Evolutionary conservation across 2,797 vertebrate species (phyloP).

Genomic region (Babyrousa celebensis): DNA sequence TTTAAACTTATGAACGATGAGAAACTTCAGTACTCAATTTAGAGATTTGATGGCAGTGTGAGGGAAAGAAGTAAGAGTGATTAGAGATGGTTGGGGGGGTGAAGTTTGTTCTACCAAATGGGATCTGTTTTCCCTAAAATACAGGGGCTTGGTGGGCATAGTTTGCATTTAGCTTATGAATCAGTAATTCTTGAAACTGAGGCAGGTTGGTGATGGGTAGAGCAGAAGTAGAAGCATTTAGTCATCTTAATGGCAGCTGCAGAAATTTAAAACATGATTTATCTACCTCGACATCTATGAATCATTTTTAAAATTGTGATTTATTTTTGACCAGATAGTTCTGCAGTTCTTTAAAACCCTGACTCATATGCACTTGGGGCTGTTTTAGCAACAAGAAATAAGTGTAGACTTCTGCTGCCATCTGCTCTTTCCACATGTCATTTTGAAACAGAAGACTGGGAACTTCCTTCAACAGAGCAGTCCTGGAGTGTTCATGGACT

Average conservation of each 20-base stretch:
- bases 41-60: not conserved
- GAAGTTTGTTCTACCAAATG: not conserved
- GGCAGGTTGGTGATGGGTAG: not conserved
- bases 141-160: not conserved
- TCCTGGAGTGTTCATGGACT: not conserved
- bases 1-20: not conserved
- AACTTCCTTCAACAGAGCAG: conserved; percentile 32
- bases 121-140: not conserved
- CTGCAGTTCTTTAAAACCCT: conserved; percentile 42
- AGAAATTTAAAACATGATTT: conserved; percentile 56
- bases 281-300: conserved; percentile 48
- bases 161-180: conserved; percentile 29
- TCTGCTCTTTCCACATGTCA: conserved; percentile 68
- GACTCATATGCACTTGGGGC: not conserved
- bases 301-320: conserved; percentile 62
- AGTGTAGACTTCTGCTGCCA: conserved; percentile 34
- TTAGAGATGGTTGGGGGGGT: not conserved
- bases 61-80: conserved; percentile 1
- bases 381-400: conserved; percentile 48
- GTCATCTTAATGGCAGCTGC: not conserved
- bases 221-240: not conserved
- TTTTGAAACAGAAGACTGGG: conserved; percentile 20
- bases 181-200: not conserved
- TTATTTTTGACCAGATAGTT: conserved; percentile 69
- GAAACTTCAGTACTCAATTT: not conserved